Evolutionary conservation across 1,140 invertebrate genomes (phyloP).

Genomic region (Centruroides sculpturatus): DNA sequence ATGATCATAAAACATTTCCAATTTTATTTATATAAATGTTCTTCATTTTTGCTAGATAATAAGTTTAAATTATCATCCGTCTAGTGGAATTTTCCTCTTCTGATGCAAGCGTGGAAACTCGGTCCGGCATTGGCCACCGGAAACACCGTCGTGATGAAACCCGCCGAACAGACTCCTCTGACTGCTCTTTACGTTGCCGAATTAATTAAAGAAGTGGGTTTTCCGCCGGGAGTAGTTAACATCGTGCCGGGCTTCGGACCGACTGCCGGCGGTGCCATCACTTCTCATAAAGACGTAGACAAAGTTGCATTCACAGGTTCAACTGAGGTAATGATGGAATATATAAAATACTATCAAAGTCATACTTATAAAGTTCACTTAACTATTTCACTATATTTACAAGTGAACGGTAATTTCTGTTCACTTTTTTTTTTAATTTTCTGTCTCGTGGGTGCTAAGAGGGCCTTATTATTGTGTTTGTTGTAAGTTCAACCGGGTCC

Average conservation of each 20-base stretch:
- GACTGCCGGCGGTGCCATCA: conserved; percentile 63
- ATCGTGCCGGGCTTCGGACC: conserved; percentile 65
- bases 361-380: too few species aligned
- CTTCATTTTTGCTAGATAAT: too few species aligned
- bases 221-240: conserved; percentile 75
- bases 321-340: conserved; percentile 9
- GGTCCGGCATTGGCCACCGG: conserved; percentile 67
- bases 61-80: too few species aligned
- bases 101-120: conserved; percentile 74
- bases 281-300: conserved; percentile 46
- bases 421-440: too few species aligned
- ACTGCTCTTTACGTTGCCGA: conserved; percentile 65
- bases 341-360: too few species aligned
- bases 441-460: too few species aligned
- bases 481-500: too few species aligned
- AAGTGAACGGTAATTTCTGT: too few species aligned
- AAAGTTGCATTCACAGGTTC: conserved; percentile 28
- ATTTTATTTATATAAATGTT: too few species aligned
- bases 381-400: too few species aligned
- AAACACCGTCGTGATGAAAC: conserved; percentile 75
- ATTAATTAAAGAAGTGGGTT: conserved; percentile 66
- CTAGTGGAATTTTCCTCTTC: conserved; percentile 69
- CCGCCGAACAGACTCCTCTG: conserved; percentile 86
- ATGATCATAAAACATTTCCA: too few species aligned
- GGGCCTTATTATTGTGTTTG: too few species aligned